Conservation (phyloP, 2,113 vertebrate genomes). For the Rhizomys pruinosus region DNA sequence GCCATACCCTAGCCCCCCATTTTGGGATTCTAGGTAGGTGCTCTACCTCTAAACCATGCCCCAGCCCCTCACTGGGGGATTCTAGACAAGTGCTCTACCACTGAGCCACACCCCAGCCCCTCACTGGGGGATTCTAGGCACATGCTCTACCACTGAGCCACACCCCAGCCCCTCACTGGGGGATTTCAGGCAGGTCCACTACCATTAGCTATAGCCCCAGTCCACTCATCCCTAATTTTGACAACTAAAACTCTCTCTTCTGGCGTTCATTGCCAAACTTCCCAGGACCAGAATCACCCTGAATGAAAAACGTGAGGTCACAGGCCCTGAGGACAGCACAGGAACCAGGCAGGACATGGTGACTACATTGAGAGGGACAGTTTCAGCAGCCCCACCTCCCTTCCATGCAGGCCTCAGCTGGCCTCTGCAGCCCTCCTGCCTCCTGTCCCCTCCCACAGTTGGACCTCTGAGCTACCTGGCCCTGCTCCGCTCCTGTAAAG, state of each 20-base stretch:
- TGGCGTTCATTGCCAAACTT: not conserved
- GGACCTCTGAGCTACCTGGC: constrained; percentile 55
- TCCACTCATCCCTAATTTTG: no score
- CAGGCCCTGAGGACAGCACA: not conserved
- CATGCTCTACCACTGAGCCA: not conserved
- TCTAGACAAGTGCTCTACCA: no score
- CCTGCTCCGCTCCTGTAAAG: constrained; percentile 67
- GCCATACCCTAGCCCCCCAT: not conserved
- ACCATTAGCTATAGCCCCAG: not conserved
- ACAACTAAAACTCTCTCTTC: not conserved
- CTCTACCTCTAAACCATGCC: not conserved
- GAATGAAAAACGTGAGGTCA: no score
- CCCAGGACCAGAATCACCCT: rapidly evolving
- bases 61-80: no score
- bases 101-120: no score
- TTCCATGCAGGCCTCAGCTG: not conserved
- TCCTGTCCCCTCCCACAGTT: constrained; percentile 22
- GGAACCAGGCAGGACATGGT: rapidly evolving
- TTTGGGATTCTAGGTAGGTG: not conserved
- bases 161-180: not conserved
- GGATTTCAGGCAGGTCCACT: not conserved
- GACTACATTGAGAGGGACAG: not conserved
- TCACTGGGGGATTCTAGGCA: no score
- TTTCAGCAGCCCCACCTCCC: no score
- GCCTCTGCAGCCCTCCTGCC: not conserved